Evolutionary conservation across 1,140 invertebrate species (phyloP).

Genomic region (Pseudoatta argentina): DNA sequence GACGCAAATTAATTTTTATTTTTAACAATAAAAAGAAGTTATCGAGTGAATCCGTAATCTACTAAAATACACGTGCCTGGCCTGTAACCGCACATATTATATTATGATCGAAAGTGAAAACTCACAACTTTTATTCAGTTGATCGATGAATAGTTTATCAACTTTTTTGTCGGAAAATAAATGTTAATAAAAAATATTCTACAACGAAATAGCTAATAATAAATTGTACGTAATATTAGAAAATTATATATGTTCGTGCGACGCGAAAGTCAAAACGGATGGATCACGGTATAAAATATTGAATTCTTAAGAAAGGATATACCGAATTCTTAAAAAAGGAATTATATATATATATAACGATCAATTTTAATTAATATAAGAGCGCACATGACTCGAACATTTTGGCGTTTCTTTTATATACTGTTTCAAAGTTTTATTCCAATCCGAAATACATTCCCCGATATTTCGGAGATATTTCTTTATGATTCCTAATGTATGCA

Average conservation of each 20-base stretch:
- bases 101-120: conserved; percentile 22
- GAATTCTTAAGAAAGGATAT: neutral
- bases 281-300: neutral
- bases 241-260: neutral
- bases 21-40: conserved; percentile 13
- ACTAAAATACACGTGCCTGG: conserved; percentile 13
- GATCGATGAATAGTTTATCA: conserved; percentile 33
- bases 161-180: conserved; percentile 40
- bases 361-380: too few species aligned
- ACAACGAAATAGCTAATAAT: neutral
- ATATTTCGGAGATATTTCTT: too few species aligned
- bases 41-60: conserved; percentile 33
- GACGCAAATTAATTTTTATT: conserved; percentile 23
- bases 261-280: neutral
- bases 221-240: neutral
- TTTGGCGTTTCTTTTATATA: too few species aligned
- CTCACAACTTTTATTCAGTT: conserved; percentile 23
- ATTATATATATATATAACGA: too few species aligned
- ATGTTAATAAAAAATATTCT: conserved; percentile 14
- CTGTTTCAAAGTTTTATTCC: too few species aligned
- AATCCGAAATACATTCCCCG: too few species aligned
- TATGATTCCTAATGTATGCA: too few species aligned
- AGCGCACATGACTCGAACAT: too few species aligned
- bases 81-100: conserved; percentile 33
- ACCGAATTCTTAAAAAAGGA: neutral